Percentiles rank a stretch among this genome's conserved stretches.
These are phyloP conservation scores for Cerastis rubricosa DNA, from an alignment of 2,888 invertebrate species.

Conservation along the genomic window DNA sequence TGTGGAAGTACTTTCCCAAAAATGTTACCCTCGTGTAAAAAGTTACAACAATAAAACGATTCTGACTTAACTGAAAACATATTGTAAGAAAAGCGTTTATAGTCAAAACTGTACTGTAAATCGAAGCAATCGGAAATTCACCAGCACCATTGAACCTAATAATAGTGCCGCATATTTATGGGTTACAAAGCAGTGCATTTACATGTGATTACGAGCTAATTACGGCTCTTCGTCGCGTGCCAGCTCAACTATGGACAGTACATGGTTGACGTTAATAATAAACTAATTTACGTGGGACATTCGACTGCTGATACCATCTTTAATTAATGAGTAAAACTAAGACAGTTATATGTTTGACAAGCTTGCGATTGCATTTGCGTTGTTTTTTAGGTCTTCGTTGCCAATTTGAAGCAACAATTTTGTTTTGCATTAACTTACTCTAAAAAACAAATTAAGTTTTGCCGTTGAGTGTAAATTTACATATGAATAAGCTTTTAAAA, in stretches of 20 bases:
- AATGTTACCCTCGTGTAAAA: no score
- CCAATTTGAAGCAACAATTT: no score
- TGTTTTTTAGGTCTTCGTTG: no score
- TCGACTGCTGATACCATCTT: background rate
- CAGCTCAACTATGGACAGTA: constrained; percentile 7
- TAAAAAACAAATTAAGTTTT: no score
- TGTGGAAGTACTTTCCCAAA: no score
- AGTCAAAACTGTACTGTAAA: background rate
- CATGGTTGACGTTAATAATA: constrained; percentile 21
- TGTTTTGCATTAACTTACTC: no score
- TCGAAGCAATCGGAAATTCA: background rate
- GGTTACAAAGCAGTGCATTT: constrained; percentile 15
- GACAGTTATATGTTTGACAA: constrained; percentile 2
- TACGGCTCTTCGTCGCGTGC: constrained; percentile 24
- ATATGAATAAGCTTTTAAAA: no score
- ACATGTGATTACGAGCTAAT: constrained; percentile 19
- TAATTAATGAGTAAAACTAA: constrained; percentile 9
- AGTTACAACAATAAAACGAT: no score
- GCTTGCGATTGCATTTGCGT: no score
- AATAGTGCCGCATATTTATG: background rate
- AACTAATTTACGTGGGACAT: constrained; percentile 23
- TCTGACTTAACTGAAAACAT: no score
- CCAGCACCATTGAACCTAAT: background rate
- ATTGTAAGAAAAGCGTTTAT: no score
- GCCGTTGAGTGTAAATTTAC: no score